Base-by-base conservation (phyloP, 92 coral and sea anemone genomes). In the Plumapathes pennacea region DNA sequence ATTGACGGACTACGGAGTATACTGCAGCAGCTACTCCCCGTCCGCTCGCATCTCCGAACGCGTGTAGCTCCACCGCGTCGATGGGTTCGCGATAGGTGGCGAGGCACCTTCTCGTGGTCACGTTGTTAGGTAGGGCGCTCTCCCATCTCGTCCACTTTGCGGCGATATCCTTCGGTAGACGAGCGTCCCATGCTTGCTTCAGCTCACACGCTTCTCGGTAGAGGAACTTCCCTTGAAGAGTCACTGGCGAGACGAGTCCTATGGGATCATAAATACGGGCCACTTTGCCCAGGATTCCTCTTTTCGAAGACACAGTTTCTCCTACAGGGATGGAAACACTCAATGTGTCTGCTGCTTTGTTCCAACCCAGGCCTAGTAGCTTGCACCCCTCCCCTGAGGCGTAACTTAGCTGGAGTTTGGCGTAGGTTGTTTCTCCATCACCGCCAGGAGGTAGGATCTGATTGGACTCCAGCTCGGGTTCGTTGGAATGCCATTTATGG, bases 31-130 rank as follows among this genome's bases (percentile, higher is more conserved):
- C 65, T 13, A 72, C 64, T 17, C 72, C 63, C 18, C 28, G 27
- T 6, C 54, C 54, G 10, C 71, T 59, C 4, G 80, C 60, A 45
- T 61, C 77, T 15, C 77, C 77, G 37, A 70, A 58, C 19, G 41
- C 66, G 43, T 68, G 76, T 13, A 68, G 63, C 3, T 25, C 22
- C 12, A 42, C 53, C 5, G 10, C 33, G 17, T 39, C 43, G 18
- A 55, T 43, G 8, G 66, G 65, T 31, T 60, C 36, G 1, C 25
- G 22, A 25, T 10, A 32, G 8, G 27, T 61, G 13, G 51, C 69
- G 20, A 61, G 58, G 34, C 56, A 15, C 17, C 55, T 25, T 0
- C 26, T 39, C 5, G 25, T 29, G 2, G 34, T 11, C 0, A 61
- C 39, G 5, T 25, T 54, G 2, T 0, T 8, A 0, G 74, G 69